Evolutionary conservation across 2,888 invertebrate species (phyloP), one percentile per base, ranked within the genome.

Genomic region (Xestia c-nigrum): DNA sequence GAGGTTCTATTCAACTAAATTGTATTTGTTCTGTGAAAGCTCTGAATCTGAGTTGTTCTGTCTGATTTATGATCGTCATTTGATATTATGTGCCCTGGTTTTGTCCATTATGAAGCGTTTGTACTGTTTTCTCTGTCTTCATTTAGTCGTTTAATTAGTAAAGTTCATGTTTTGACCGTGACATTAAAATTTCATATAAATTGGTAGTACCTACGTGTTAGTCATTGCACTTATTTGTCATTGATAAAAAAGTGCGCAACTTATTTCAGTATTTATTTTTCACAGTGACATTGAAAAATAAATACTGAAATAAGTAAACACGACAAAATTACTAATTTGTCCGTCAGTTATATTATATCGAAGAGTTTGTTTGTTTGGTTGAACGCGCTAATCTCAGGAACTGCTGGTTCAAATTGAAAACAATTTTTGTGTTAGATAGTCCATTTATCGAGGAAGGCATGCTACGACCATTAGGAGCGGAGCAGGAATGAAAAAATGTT

Each of bases 51-150:
- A 78, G 74, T 68, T 78, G 75, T 76, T 81, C 43, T 57, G 77
- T 80, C 76, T 84, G 78, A 85, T 84, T 85, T 84, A 83, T 85
- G 65, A 74, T 76, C 65, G 66, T 83, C 76, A 72, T 83, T 81
- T 78, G 70, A 76, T 74, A 80, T 83, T 67, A 67, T 63, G 61
- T 68, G 69, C 64, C 59, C 64, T 63, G 72, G 38, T 72, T 76
- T 72, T 67, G 70, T 84, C 46, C 71, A 61, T 68, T 71, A 80
- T 76, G 55, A 72, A 63, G 61, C 57, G 24, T 21, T 57, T 19
- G 57, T 43, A 79, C 55, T 63, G 61, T 66, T 83, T 66, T 14
- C 50, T 75, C 46, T 40, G 72, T 19, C 69, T 63, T n/a, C 57
- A 83, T 78, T 75, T 67, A 43, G 47, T 57, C 16, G 43, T 46